A percentile compares a stretch with the other conserved stretches of the same genome.
These are phyloP conservation scores for Threskiornis aethiopicus DNA, from an alignment of 2,797 vertebrate genomes.

Conservation along the genomic window DNA sequence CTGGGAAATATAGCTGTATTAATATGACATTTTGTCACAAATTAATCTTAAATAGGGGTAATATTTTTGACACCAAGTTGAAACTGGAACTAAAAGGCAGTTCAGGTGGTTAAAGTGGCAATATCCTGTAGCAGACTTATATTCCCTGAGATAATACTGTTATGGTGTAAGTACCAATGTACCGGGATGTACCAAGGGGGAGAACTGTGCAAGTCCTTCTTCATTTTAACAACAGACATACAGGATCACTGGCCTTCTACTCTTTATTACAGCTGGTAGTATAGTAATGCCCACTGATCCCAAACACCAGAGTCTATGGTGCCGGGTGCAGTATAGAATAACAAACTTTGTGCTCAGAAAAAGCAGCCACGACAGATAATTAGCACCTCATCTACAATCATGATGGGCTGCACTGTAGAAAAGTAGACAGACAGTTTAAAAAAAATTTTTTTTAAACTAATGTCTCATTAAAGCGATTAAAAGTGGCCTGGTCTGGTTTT, in stretches of 20 bases:
- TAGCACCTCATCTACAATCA: background rate
- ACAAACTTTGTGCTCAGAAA: background rate
- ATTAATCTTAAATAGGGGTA: slow-evolving; percentile 61
- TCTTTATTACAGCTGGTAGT: background rate
- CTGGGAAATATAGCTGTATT: slow-evolving; percentile 67
- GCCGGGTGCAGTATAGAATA: background rate
- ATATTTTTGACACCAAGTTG: slow-evolving; percentile 51
- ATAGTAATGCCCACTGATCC: background rate
- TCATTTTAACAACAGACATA: slow-evolving; percentile 41
- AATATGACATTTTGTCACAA: slow-evolving; percentile 69
- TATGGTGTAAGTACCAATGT: slow-evolving; percentile 42
- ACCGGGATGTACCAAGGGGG: background rate
- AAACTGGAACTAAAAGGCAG: slow-evolving; percentile 57
- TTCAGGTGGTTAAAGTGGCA: slow-evolving; percentile 54
- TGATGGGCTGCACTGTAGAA: background rate
- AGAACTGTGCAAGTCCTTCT: background rate
- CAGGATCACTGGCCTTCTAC: background rate
- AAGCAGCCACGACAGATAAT: slow-evolving; percentile 9
- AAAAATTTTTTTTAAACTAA: background rate
- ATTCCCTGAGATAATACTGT: slow-evolving; percentile 45
- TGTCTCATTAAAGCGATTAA: slow-evolving; percentile 26
- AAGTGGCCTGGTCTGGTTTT: slow-evolving; percentile 44
- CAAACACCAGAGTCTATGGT: background rate
- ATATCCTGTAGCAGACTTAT: slow-evolving; percentile 52
- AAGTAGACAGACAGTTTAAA: background rate